Evolutionary conservation across 1,140 invertebrate species (phyloP), one percentile per base, ranked within the genome.

Genomic region (Carposina sasakii): DNA sequence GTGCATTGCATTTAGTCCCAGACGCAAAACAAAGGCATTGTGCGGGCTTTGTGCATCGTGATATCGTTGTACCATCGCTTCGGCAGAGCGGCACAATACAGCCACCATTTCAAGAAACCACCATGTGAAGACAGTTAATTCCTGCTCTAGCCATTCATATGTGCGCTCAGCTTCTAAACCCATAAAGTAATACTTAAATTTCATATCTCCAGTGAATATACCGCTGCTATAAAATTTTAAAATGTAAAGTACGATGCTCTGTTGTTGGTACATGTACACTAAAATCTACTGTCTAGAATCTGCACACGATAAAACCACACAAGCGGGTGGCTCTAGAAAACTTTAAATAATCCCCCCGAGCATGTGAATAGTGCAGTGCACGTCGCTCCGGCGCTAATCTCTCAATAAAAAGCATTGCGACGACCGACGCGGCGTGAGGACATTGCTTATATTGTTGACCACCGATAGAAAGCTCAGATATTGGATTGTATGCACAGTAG

Each of bases 21-120:
- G 70, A 75, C 62, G 63, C 64, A 65, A 76, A 73, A 81, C 77
- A 81, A 79, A 76, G 60, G 60, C 65, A 77, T 72, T 75, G 74
- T 82, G 61, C 67, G 52, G 65, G 62, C 69, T 76, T 75, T 78
- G 67, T 76, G 64, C 66, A 63, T 55, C 65, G 57, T 54, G 63
- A 62, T 70, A 76, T 72, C 70, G 64, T n/a, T n/a, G n/a, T 56
- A 61, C 59, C 44, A 59, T 58, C 57, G 50, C 57, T 48, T 46
- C 54, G 44, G 44, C 52, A 61, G 56, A 60, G 57, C 52, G 53
- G 55, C 47, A 73, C 70, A 72, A 76, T 67, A 57, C 58, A 50
- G 48, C 34, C 44, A 31, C 24, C 24, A 21, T 33, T 51, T 36
- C 52, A 52, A 22, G 36, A 53, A 47, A 47, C 36, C 37, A 43